These are phyloP conservation scores for Spodoptera exigua DNA, from an alignment of 2,888 invertebrate species.

Conservation along the genomic window DNA sequence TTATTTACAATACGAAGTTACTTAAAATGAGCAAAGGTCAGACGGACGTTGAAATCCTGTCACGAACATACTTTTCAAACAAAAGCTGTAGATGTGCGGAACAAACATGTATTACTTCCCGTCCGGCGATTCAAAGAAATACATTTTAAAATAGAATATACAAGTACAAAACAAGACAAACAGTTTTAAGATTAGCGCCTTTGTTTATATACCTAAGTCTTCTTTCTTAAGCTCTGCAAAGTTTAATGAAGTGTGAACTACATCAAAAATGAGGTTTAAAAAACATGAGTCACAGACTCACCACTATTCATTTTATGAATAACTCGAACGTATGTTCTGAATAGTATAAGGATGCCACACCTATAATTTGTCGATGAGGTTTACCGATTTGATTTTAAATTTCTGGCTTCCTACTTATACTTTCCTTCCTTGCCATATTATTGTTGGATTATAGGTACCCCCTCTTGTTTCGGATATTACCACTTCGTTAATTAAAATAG, in stretches of 20 bases:
- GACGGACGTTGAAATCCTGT: constrained; percentile 59
- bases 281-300: too few relatives aligned
- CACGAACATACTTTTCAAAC: constrained; percentile 57
- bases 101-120: constrained; percentile 67
- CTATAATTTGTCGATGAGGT: too few relatives aligned
- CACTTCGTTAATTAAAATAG: too few relatives aligned
- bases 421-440: too few relatives aligned
- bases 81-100: constrained; percentile 65
- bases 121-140: constrained; percentile 55
- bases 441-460: too few relatives aligned
- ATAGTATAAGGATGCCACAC: too few relatives aligned
- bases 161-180: constrained; percentile 16
- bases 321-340: too few relatives aligned
- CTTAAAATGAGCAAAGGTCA: constrained; percentile 60
- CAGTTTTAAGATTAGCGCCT: constrained; percentile 12
- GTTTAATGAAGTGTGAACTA: not conserved
- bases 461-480: too few relatives aligned
- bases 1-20: constrained; percentile 60
- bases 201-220: constrained; percentile 13
- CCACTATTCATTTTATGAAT: too few relatives aligned
- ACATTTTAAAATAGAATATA: constrained; percentile 49
- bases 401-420: too few relatives aligned
- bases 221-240: not conserved
- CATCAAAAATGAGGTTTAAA: too few relatives aligned
- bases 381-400: too few relatives aligned